phyloP scores from a whole-genome alignment of 2,113 vertebrate species.

The Plestiodon gilberti region DNA sequence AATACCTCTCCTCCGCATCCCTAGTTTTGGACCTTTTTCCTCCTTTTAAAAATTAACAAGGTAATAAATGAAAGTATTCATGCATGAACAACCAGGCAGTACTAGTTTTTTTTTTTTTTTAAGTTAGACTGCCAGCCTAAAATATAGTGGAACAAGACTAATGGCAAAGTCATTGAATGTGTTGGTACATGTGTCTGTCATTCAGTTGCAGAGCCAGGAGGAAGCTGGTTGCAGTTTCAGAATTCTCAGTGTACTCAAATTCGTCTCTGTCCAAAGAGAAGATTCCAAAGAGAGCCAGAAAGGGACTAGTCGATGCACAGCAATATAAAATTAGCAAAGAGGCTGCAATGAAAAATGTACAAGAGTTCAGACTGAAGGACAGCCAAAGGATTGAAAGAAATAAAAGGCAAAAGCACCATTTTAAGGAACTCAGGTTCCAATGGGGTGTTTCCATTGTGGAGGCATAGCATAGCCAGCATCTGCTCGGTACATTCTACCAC shows the following conservation, averaged over 20 bases:
- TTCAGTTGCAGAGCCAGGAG: neutral
- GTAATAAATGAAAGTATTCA: too few species aligned
- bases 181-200: neutral
- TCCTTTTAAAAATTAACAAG: too few species aligned
- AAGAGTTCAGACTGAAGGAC: neutral
- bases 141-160: neutral
- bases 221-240: neutral
- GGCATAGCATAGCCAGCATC: neutral
- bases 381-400: neutral
- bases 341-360: neutral
- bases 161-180: neutral
- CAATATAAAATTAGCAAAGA: neutral
- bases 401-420: neutral
- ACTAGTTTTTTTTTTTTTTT: neutral
- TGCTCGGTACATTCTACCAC: neutral
- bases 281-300: neutral
- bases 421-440: neutral
- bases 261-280: too few species aligned
- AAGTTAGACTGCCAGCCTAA: neutral
- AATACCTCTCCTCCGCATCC: too few species aligned
- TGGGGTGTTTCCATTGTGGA: neutral
- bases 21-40: too few species aligned
- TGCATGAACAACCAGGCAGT: too few species aligned
- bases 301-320: neutral
- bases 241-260: neutral